Evolutionary conservation across 2,113 vertebrate species (phyloP).

Genomic region (Laticauda colubrina): DNA sequence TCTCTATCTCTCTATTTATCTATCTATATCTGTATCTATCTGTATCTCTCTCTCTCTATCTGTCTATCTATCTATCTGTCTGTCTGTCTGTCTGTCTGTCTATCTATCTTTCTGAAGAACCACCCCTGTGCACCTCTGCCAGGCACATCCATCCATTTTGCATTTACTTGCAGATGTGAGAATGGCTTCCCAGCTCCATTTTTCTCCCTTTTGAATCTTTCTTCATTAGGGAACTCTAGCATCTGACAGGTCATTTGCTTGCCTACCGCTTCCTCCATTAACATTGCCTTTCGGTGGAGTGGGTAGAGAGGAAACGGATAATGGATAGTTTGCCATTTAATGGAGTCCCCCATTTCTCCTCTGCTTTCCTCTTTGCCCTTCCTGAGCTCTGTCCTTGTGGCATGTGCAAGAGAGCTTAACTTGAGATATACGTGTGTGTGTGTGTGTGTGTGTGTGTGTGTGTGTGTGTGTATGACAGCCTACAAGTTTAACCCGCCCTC

Average conservation of each 20-base stretch:
- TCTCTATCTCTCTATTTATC: not conserved
- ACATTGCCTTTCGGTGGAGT: conserved; percentile 9
- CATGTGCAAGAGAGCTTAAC: not conserved
- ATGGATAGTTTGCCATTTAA: conserved; percentile 39
- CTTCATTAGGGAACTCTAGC: conserved; percentile 49
- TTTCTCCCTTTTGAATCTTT: conserved; percentile 38
- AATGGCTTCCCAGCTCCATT: conserved; percentile 27
- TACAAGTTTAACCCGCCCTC: not conserved
- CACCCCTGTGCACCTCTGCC: conserved; percentile 5
- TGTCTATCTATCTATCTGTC: not conserved
- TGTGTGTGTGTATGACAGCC: no score
- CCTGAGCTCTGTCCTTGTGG: not conserved
- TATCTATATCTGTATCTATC: no score
- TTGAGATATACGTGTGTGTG: no score
- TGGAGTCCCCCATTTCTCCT: conserved; percentile 34
- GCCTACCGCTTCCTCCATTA: conserved; percentile 43
- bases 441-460: no score
- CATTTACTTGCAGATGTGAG: not conserved
- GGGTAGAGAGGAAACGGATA: conserved; percentile 18
- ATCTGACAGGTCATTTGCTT: conserved; percentile 58
- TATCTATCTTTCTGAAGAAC: not conserved
- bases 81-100: not conserved
- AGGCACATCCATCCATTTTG: not conserved
- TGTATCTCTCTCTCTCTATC: not conserved
- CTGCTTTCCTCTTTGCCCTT: not conserved